Evolutionary conservation across 2,888 invertebrate species (phyloP), one percentile per base, ranked within the genome.

Genomic region (Octonoba sinensis): DNA sequence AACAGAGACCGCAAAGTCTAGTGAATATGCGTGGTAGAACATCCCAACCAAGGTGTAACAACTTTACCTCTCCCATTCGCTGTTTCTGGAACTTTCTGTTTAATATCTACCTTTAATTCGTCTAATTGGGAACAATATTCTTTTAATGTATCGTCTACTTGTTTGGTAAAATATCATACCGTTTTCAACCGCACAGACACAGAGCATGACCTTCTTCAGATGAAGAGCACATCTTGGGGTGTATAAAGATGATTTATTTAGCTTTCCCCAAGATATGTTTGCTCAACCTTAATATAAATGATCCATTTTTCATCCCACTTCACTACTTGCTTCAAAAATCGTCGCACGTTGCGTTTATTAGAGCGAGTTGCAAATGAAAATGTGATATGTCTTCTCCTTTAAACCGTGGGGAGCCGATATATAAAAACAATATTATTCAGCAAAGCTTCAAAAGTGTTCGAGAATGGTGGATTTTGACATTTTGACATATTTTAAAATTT

Each of bases 261-360:
- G 20, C 59, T 71, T 71, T 24, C 59, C 59, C 8, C 57, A 71
- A 59, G 59, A 18, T 57, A 22, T 67, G 57, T 36, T 66, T 51
- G 56, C 56, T 56, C 47, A 65, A 59, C 74, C 46, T 75, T 67
- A 59, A 67, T 75, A 36, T 75, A 67, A 59, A 67, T 47, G 27
- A 75, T 66, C 75, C 67, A 44, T 67, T 59, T 67, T 69, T 67
- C 75, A 66, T 66, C 56, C 16, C 74, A 44, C 47, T 54, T 74
- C 47, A 67, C 69, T 49, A 75, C 27, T 67, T 54, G 47, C 64
- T 74, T 74, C 65, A 74, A 27, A 64, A 74, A 54, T 15, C 54
- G 65, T 59, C 49, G 44, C 62, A 60, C 20, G 24, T 72, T 60
- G 49, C 20, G 60, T 72, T 70, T 57, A 51, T 67, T n/a, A 12